These are phyloP conservation scores for Conchocele bisecta DNA, from an alignment of 2,888 invertebrate species.

Conservation along the genomic window DNA sequence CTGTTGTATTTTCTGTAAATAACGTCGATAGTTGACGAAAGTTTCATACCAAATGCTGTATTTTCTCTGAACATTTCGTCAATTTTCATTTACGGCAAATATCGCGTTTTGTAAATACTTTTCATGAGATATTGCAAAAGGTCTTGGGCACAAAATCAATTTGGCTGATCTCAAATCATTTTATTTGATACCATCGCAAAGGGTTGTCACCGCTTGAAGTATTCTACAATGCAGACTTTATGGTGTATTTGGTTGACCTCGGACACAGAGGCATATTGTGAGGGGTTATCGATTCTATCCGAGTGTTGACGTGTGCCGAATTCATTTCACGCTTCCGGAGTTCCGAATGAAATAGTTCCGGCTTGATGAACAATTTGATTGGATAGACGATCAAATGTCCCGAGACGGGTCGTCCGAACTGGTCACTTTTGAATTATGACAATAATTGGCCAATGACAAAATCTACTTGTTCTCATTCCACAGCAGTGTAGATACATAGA, in stretches of 20 bases:
- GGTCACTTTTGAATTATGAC: not conserved
- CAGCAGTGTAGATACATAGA: no score
- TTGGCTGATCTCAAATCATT: no score
- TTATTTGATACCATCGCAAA: no score
- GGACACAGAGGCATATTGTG: constrained; percentile 17
- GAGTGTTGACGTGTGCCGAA: constrained; percentile 48
- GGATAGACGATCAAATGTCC: constrained; percentile 40
- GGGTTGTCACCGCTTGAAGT: no score
- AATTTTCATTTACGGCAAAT: no score
- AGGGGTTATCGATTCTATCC: constrained; percentile 27
- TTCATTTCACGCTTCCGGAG: constrained; percentile 56
- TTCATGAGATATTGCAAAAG: no score
- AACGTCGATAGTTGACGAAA: no score
- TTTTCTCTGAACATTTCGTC: no score
- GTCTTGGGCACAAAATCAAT: not conserved
- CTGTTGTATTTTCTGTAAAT: no score
- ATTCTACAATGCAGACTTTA: not conserved
- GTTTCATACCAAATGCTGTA: no score
- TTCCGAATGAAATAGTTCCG: constrained; percentile 55
- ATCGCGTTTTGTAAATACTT: no score
- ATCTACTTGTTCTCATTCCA: not conserved
- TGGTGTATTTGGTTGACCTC: constrained; percentile 36
- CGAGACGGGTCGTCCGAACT: not conserved
- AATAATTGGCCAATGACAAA: no score
- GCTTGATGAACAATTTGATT: constrained; percentile 54